These are phyloP conservation scores for Himalopsyche anomala DNA, from an alignment of 2,888 invertebrate species.

Conservation along the genomic window DNA sequence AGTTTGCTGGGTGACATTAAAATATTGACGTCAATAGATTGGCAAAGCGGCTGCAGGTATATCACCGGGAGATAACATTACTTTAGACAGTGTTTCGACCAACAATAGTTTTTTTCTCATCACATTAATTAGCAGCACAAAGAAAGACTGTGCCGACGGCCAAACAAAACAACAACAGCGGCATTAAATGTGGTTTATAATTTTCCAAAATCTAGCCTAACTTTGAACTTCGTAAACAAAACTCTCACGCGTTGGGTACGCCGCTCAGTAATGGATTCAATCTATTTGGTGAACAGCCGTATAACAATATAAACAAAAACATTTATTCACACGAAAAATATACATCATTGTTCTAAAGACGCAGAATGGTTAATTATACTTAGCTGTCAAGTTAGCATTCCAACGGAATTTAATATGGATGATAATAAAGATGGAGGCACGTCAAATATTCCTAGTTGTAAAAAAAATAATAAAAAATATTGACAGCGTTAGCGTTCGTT, in stretches of 20 bases:
- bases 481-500: no score
- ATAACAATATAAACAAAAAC: constrained; percentile 14
- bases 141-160: not conserved
- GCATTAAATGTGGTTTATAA: not conserved
- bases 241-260: not conserved
- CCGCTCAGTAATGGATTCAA: not conserved
- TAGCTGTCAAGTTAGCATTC: no score
- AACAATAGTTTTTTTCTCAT: constrained; percentile 10
- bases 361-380: not conserved
- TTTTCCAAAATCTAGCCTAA: not conserved
- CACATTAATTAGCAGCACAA: not conserved
- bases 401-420: no score
- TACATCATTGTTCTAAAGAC: not conserved
- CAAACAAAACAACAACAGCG: not conserved
- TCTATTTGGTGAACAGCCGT: not conserved
- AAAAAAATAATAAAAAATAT: no score
- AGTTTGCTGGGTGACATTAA: no score
- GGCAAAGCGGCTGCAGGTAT: no score
- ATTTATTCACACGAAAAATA: constrained; percentile 4
- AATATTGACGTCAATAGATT: no score
- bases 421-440: no score
- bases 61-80: no score
- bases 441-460: no score
- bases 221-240: constrained; percentile 1
- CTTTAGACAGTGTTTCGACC: no score